These are phyloP conservation scores for Mirounga angustirostris DNA, from an alignment of 2,113 vertebrate genomes.

Conservation along the genomic window DNA sequence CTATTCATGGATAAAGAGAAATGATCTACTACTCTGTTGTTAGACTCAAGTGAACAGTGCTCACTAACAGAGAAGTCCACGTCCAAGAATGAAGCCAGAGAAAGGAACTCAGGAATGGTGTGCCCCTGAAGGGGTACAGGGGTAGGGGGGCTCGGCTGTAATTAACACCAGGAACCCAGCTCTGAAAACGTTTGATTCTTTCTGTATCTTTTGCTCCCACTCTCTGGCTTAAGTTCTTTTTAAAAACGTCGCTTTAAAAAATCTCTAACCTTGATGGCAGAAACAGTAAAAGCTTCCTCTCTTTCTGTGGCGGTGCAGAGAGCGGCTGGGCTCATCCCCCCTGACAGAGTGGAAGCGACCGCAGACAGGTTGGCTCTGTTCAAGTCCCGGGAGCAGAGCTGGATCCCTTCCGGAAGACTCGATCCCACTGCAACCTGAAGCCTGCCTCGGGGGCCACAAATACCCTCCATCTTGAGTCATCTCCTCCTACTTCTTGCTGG, in stretches of 20 bases:
- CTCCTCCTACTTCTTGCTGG: neutral
- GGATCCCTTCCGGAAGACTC: neutral
- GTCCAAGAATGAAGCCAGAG: neutral
- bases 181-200: slow-evolving; percentile 28
- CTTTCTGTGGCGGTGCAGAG: neutral
- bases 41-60: neutral
- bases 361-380: neutral
- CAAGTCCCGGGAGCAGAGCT: neutral
- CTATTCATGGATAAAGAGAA: neutral
- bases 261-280: neutral
- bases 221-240: neutral
- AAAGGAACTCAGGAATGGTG: neutral
- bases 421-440: neutral
- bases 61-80: neutral
- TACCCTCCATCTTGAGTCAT: neutral
- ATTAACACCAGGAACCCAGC: neutral
- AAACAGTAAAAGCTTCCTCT: neutral
- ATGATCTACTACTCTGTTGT: neutral
- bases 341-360: too few relatives aligned
- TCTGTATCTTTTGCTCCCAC: neutral
- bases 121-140: too few relatives aligned
- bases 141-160: neutral
- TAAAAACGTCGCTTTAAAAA: neutral
- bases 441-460: neutral
- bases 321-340: fast-evolving